Evolutionary conservation across 2,113 vertebrate species (phyloP).

Genomic region (Centrocercus urophasianus): DNA sequence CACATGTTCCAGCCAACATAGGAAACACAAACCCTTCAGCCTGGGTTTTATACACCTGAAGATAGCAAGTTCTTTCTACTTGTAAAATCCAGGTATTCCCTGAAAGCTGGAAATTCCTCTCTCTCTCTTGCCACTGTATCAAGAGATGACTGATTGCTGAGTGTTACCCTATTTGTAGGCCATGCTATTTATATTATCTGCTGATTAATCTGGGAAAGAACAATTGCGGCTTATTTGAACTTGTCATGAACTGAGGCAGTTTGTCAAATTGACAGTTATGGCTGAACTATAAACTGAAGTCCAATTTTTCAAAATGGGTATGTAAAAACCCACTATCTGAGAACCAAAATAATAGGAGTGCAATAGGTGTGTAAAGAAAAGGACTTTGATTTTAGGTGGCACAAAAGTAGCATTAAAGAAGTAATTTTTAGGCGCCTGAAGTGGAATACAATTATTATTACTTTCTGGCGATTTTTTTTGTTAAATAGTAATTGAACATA

Average conservation of each 20-base stretch:
- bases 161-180: not conserved
- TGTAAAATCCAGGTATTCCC: not conserved
- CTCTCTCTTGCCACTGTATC: not conserved
- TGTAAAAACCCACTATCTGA: not conserved
- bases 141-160: not conserved
- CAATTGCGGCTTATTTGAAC: constrained; percentile 36
- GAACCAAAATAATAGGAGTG: not conserved
- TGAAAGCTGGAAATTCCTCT: fast-evolving
- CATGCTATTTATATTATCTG: not conserved
- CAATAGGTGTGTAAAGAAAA: not conserved
- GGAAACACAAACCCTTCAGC: not conserved
- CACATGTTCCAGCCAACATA: not conserved
- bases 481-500: not conserved
- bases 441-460: not conserved
- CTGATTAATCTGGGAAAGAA: constrained; percentile 23
- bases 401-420: not conserved
- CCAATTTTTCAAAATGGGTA: not conserved
- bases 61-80: fast-evolving
- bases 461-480: not conserved
- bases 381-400: not conserved
- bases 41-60: not conserved
- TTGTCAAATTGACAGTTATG: constrained; percentile 27
- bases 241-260: constrained; percentile 30
- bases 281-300: constrained; percentile 21
- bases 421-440: not conserved